Evolutionary conservation across 1,140 invertebrate species (phyloP).

Genomic region (Drosophila burlai): DNA sequence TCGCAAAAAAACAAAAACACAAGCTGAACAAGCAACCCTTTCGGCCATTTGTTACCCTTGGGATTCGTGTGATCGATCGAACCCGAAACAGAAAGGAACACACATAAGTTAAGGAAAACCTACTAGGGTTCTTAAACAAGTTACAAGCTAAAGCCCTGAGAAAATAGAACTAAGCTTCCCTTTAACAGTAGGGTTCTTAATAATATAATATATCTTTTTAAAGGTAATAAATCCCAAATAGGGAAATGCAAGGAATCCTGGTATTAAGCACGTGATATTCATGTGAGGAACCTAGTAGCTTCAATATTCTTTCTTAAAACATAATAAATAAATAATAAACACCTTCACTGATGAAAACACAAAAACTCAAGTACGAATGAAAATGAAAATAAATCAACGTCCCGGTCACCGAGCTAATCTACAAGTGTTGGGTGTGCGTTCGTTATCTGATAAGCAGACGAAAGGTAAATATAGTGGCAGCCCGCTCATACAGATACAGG

Average conservation of each 20-base stretch:
- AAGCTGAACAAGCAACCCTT: conserved; percentile 9
- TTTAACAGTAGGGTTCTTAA: not conserved
- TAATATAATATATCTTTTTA: not conserved
- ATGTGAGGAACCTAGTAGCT: not conserved
- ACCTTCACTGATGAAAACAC: not conserved
- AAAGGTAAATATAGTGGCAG: conserved; percentile 37
- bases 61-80: conserved; percentile 31
- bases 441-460: conserved; percentile 65
- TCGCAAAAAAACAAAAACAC: not conserved
- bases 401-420: conserved; percentile 45
- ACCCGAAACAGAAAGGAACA: conserved; percentile 8
- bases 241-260: not conserved
- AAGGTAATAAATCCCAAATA: not conserved
- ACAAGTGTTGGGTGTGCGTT: conserved; percentile 46
- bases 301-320: not conserved
- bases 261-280: not conserved
- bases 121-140: not conserved
- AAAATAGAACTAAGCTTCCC: not conserved
- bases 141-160: conserved; percentile 5
- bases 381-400: conserved; percentile 37
- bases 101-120: not conserved
- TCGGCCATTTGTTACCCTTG: not conserved
- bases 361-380: conserved; percentile 34
- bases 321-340: not conserved
- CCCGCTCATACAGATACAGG: conserved; percentile 35